A percentile compares a stretch with the other conserved stretches of the same genome.
phyloP scores from a whole-genome alignment of 23 tunicate species.

The Clavelina lepadiformis region DNA sequence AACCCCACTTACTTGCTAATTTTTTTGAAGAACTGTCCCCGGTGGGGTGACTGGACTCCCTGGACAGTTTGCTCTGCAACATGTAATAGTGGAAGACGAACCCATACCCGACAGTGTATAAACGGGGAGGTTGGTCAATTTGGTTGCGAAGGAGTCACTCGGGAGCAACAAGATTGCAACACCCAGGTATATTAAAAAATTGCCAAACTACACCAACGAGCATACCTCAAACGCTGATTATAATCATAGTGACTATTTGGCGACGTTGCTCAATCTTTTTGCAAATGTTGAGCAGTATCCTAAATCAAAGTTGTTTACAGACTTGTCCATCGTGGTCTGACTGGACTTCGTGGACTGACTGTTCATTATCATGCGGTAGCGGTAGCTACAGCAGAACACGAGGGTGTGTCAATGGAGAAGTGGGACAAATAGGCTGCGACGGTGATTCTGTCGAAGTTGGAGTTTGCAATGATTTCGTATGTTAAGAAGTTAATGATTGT shows the following conservation, averaged over 20 bases:
- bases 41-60: constrained; percentile 36
- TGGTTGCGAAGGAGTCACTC: constrained; percentile 27
- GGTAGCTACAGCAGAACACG: constrained; percentile 42
- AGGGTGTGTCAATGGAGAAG: constrained; percentile 38
- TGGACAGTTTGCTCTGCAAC: constrained; percentile 33
- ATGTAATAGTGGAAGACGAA: constrained; percentile 23
- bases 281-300: background rate
- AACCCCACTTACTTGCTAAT: too few species aligned
- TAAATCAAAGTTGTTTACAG: background rate
- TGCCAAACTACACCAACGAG: too few species aligned
- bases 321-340: constrained; percentile 4
- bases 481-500: background rate
- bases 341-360: constrained; percentile 53
- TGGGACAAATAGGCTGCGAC: constrained; percentile 50
- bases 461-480: background rate
- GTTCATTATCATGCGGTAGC: constrained; percentile 39
- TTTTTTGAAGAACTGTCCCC: constrained; percentile 28
- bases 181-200: background rate
- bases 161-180: background rate
- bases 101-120: constrained; percentile 26
- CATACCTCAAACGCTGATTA: too few species aligned
- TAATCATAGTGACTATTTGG: too few species aligned
- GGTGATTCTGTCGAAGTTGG: constrained; percentile 32
- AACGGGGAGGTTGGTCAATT: constrained; percentile 27
- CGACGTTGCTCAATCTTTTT: too few species aligned